Conservation (phyloP, 2,888 invertebrate genomes). For the Hypsopygia costalis region DNA sequence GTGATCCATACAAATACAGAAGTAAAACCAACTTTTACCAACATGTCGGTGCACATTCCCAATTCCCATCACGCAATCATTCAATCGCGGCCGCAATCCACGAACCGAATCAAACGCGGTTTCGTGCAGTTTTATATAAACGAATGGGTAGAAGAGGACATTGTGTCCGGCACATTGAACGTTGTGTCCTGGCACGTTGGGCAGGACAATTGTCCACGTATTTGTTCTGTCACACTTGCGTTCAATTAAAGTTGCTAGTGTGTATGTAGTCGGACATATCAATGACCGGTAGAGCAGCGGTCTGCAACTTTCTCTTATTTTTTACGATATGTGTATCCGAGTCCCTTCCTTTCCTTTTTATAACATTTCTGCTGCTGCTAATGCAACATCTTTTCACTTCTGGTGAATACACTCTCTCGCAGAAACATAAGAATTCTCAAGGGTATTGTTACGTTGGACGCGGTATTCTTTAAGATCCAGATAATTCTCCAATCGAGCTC, state of each 20-base stretch:
- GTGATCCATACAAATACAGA: too few relatives aligned
- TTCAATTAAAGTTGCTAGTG: not conserved
- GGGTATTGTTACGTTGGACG: too few relatives aligned
- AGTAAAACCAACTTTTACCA: too few relatives aligned
- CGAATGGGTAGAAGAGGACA: not conserved
- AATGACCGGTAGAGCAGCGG: not conserved
- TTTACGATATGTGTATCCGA: too few relatives aligned
- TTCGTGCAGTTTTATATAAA: not conserved
- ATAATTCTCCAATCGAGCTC: too few relatives aligned
- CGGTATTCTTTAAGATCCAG: too few relatives aligned
- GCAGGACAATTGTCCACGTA: not conserved
- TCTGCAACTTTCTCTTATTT: not conserved
- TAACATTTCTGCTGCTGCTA: too few relatives aligned
- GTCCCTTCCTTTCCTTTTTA: too few relatives aligned
- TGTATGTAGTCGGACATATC: not conserved
- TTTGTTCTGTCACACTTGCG: not conserved
- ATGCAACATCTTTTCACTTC: too few relatives aligned
- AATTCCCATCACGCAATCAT: not conserved
- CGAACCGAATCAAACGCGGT: not conserved
- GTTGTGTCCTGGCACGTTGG: not conserved
- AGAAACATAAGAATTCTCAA: too few relatives aligned
- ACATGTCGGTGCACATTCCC: too few relatives aligned
- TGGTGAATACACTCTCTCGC: too few relatives aligned
- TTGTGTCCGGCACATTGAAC: not conserved
- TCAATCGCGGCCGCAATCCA: not conserved